These are phyloP conservation scores for Ophion slaviceki DNA, from an alignment of 2,888 invertebrate genomes.

Conservation along the genomic window DNA sequence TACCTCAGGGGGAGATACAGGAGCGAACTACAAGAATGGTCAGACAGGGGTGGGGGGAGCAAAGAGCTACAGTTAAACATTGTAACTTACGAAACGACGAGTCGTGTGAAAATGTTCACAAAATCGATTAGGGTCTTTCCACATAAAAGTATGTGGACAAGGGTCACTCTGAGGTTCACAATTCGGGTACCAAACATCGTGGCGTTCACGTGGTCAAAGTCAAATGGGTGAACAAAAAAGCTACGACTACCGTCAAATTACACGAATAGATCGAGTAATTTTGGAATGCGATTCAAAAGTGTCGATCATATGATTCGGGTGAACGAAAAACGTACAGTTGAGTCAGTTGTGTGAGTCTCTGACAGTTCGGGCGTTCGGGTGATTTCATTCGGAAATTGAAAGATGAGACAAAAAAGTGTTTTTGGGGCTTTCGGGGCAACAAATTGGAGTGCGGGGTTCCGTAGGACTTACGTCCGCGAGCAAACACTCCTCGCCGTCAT, in stretches of 20 bases:
- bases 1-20: constrained; percentile 13
- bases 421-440: constrained; percentile 32
- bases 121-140: constrained; percentile 6
- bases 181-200: constrained; percentile 21
- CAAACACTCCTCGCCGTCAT: constrained; percentile 96
- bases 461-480: constrained; percentile 94
- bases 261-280: constrained; percentile 36
- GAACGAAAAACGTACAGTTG: too few relatives aligned
- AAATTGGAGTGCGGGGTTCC: constrained; percentile 2
- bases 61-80: constrained; percentile 4
- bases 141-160: not conserved
- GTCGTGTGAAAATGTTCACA: constrained; percentile 1
- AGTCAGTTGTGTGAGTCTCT: not conserved
- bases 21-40: constrained; percentile 28
- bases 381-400: not conserved
- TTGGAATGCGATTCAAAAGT: too few relatives aligned
- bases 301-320: too few relatives aligned
- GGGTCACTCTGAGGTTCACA: too few relatives aligned
- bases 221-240: not conserved
- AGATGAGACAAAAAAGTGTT: constrained; percentile 10
- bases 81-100: constrained; percentile 15
- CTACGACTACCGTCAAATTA: constrained; percentile 17
- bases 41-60: not conserved
- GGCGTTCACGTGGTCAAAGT: not conserved
- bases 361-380: not conserved